Percentiles rank a stretch among this genome's conserved stretches.
phyloP scores from a whole-genome alignment of 2,113 vertebrate species.

The Triplophysa siluroides region DNA sequence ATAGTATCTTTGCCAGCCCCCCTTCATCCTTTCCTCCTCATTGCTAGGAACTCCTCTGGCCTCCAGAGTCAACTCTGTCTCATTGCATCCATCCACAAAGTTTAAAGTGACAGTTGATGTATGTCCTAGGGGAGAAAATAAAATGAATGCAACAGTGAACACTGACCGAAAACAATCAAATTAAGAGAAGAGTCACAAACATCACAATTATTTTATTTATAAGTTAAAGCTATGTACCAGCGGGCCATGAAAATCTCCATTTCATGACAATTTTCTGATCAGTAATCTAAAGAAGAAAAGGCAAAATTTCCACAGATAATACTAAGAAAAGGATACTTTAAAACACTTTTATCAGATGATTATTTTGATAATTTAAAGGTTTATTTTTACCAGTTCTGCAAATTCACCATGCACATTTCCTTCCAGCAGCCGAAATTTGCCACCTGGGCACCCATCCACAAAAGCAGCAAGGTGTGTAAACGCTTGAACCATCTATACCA shows the following conservation, averaged over 20 bases:
- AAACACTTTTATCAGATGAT: neutral
- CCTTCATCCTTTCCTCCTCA: conserved; percentile 84
- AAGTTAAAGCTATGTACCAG: conserved; percentile 70
- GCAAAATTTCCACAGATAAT: neutral
- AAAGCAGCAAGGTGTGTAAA: conserved; percentile 81
- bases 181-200: neutral
- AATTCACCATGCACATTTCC: conserved; percentile 85
- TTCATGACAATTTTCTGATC: conserved; percentile 85
- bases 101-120: conserved; percentile 80
- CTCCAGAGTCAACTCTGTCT: conserved; percentile 82
- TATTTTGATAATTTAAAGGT: neutral
- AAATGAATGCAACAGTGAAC: neutral
- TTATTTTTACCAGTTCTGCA: conserved; percentile 76
- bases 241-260: conserved; percentile 90
- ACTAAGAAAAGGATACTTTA: neutral
- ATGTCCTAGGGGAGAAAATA: conserved; percentile 70
- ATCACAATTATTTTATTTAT: neutral
- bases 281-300: conserved; percentile 68
- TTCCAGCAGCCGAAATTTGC: conserved; percentile 82
- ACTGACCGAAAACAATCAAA: neutral
- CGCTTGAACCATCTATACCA: conserved; percentile 80
- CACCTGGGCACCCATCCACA: conserved; percentile 80
- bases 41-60: conserved; percentile 79
- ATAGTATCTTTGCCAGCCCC: conserved; percentile 93
- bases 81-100: conserved; percentile 76